Evolutionary conservation across 2,113 vertebrate genomes (phyloP), one percentile per base, ranked within the genome.

Genomic region (Lethenteron camtschaticum): DNA sequence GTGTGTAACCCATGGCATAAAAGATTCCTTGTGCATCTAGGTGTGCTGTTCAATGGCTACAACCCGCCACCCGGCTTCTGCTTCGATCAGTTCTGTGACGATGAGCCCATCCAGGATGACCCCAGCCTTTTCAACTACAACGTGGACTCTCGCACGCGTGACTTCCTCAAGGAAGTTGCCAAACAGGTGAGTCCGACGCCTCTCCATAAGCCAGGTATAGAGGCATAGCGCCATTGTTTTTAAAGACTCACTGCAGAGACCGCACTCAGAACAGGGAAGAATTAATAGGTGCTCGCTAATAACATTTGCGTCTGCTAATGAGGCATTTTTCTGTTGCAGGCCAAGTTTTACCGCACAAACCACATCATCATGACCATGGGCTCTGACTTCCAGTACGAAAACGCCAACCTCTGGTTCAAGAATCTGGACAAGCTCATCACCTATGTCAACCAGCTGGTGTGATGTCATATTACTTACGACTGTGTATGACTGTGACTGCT

Each of bases 281-380:
- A 41, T 41, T 41, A 41, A 41, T 41, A 41, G 41, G 41, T 41
- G 41, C 41, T 41, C 41, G 41, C 41, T 41, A 41, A 41, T 41
- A 41, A 41, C 41, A 41, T 41, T 41, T 41, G 41, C 41, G 41
- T 41, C 41, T 41, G 41, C 41, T 41, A 41, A 41, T 41, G 41
- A 41, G 41, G 63, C 63, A 16, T 10, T 66, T 66, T 66, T 66
- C 20, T 8, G 10, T 66, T 57, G 11, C 71, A 95, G 89, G 73
- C 84, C 1, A 0, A 0, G 2, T 57, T 59, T 12, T 95, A 92
- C 74, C 85, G 83, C 69, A 85, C 85, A 74, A 84, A 86, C 69
- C 87, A 96, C 79, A 84, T 85, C 5, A 76, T 88, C 71, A 91
- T 92, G 90, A 96, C 90, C 12, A 96, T 95, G 90, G 90, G 90